Conservation (phyloP, 2,888 invertebrate genomes). For the Euplexia lucipara region DNA sequence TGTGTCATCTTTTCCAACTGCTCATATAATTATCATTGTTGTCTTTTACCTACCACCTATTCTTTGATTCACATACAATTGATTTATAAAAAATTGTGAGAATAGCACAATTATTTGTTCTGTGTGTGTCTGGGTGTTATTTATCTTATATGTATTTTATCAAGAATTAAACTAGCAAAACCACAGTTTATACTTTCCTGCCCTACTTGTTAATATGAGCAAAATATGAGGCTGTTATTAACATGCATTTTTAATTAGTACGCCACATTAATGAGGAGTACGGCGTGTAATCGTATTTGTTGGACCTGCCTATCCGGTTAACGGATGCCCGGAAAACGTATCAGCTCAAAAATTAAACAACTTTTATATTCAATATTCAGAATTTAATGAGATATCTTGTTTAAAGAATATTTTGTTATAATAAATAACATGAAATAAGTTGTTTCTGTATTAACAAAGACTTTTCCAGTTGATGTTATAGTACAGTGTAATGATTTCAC, state of each 20-base stretch:
- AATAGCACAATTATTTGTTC: too few species aligned
- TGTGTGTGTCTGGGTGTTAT: too few species aligned
- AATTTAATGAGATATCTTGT: conserved; percentile 30
- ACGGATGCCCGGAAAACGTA: conserved; percentile 55
- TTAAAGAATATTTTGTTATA: conserved; percentile 14
- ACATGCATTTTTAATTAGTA: conserved; percentile 61
- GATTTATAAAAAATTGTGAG: too few species aligned
- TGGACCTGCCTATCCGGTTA: conserved; percentile 53
- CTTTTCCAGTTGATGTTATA: not conserved
- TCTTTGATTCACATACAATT: too few species aligned
- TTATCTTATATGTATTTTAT: too few species aligned
- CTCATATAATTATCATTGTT: too few species aligned
- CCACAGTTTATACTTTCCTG: not conserved
- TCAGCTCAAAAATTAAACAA: conserved; percentile 54
- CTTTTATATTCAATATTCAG: conserved; percentile 35
- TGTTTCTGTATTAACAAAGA: conserved; percentile 14
- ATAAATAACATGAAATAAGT: conserved; percentile 6
- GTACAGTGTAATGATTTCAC: too few species aligned
- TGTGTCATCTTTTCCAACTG: too few species aligned
- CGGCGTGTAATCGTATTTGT: conserved; percentile 63
- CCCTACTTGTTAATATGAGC: conserved; percentile 31
- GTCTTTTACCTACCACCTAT: too few species aligned
- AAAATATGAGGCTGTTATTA: conserved; percentile 24
- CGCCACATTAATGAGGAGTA: conserved; percentile 52
- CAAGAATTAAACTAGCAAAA: too few species aligned